A percentile compares a stretch with the other conserved stretches of the same genome.
Evolutionary conservation across 2,888 invertebrate genomes (phyloP).

Genomic region (Drosophila setosimentum): DNA sequence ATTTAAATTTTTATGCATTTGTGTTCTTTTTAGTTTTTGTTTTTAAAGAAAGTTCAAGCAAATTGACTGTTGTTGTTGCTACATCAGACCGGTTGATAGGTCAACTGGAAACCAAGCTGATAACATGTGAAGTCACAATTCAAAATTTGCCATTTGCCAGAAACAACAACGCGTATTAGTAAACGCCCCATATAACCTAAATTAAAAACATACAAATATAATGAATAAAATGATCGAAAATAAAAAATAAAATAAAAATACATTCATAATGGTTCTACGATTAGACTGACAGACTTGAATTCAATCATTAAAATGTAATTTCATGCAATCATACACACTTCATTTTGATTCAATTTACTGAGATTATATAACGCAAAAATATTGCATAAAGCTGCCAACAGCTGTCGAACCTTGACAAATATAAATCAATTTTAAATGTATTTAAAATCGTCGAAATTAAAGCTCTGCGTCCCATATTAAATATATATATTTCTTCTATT

Average conservation of each 20-base stretch:
- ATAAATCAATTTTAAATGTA: background rate
- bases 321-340: background rate
- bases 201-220: background rate
- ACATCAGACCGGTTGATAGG: constrained; percentile 13
- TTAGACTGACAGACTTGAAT: background rate
- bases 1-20: constrained; percentile 35
- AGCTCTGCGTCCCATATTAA: background rate
- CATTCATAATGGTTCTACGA: background rate
- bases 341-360: background rate
- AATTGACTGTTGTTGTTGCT: constrained; percentile 2
- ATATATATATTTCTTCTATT: background rate
- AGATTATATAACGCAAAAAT: background rate
- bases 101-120: constrained; percentile 27
- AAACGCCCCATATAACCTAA: constrained; percentile 9
- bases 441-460: background rate
- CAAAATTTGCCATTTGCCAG: constrained; percentile 10
- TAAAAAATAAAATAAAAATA: too few relatives aligned
- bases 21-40: too few relatives aligned
- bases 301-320: background rate
- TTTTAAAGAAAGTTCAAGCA: constrained; percentile 34
- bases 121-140: constrained; percentile 17
- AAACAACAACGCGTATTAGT: constrained; percentile 21
- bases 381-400: background rate
- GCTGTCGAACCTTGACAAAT: background rate
- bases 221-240: background rate